phyloP scores from a whole-genome alignment of 2,888 invertebrate species.

The Spicauda simplicius region DNA sequence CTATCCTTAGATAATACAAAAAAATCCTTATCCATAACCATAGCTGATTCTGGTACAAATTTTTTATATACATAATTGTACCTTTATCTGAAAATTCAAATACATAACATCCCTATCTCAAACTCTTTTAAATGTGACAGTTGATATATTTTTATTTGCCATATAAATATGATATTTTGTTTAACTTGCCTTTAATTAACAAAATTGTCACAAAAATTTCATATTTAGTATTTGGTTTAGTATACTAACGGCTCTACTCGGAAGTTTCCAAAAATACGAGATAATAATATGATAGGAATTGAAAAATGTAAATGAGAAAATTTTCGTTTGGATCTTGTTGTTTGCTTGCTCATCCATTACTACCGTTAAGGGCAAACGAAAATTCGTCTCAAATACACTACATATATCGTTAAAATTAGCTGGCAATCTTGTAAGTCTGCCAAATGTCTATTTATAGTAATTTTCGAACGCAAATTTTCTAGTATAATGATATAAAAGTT shows the following conservation, averaged over 20 bases:
- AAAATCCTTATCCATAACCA: too few relatives aligned
- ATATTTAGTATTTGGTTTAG: background rate
- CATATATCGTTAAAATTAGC: too few relatives aligned
- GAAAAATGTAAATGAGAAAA: background rate
- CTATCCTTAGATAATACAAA: too few relatives aligned
- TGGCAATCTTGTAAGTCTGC: background rate
- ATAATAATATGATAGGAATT: background rate
- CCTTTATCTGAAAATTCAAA: too few relatives aligned
- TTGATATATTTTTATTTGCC: background rate
- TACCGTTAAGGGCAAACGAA: background rate
- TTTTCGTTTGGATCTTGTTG: background rate
- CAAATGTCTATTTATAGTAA: background rate
- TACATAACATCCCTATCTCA: too few relatives aligned
- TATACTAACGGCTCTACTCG: background rate
- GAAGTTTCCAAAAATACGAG: background rate
- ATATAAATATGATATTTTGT: background rate
- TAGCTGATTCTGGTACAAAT: too few relatives aligned
- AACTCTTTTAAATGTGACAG: slow-evolving; percentile 56
- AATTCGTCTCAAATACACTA: too few relatives aligned
- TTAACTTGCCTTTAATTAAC: background rate
- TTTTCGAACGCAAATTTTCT: background rate
- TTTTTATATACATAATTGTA: too few relatives aligned
- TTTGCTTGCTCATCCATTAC: background rate
- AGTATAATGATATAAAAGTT: background rate
- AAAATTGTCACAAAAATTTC: background rate